These are phyloP conservation scores for Cinclus mexicanus DNA, from an alignment of 2,113 vertebrate species.

Conservation along the genomic window DNA sequence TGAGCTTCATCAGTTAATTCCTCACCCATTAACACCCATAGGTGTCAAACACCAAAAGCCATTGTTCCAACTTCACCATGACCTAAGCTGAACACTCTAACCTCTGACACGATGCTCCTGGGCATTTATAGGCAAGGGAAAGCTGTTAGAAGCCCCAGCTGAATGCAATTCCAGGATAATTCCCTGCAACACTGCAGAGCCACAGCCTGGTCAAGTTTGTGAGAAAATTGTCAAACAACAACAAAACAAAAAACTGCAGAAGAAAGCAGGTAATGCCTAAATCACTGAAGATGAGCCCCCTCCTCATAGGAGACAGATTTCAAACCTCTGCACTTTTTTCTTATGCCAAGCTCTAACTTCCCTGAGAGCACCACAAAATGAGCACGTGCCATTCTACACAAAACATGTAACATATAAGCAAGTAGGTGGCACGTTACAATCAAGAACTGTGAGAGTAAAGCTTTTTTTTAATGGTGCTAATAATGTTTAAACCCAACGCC, in stretches of 20 bases:
- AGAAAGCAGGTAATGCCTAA: not conserved
- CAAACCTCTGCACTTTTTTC: not conserved
- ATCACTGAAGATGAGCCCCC: not conserved
- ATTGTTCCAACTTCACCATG: rapidly evolving
- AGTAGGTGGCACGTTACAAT: conserved; percentile 48
- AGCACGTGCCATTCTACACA: not conserved
- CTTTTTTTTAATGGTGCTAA: conserved; percentile 53
- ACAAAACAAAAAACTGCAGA: not conserved
- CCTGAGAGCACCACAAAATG: not conserved
- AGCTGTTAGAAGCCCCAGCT: not conserved
- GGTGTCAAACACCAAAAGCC: not conserved
- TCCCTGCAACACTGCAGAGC: not conserved
- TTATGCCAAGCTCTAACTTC: not conserved
- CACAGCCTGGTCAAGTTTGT: not conserved
- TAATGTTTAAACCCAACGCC: conserved; percentile 46
- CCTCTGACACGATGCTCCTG: not conserved
- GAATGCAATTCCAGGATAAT: not conserved
- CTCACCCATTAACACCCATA: not conserved
- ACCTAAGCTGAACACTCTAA: not conserved
- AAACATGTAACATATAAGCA: not conserved
- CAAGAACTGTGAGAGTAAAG: conserved; percentile 23
- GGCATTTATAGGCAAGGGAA: not conserved
- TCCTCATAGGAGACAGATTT: not conserved
- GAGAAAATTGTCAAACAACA: not conserved
- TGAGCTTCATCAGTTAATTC: not conserved